Evolutionary conservation across 2,113 vertebrate genomes (phyloP), one percentile per base, ranked within the genome.

Genomic region (Crotophaga sulcirostris): DNA sequence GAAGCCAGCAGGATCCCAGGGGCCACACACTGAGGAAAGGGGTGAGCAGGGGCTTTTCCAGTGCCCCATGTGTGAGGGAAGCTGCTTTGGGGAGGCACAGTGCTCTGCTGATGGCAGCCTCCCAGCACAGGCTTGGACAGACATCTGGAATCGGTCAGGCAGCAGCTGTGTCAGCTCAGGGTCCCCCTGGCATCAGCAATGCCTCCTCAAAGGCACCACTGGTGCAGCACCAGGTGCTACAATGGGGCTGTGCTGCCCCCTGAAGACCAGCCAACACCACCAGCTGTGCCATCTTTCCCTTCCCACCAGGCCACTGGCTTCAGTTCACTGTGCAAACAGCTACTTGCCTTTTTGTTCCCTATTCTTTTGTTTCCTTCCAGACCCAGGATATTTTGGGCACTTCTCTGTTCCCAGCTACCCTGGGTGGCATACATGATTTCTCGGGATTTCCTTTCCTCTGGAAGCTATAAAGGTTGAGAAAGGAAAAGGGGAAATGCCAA

Each of bases 261-360:
- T 60, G 52, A 72, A 55, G 16, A 52, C 8, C 25, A 44, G 18
- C 31, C 19, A 60, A 21, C 11, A 40, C 7, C 40, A 56, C 4
- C 10, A 64, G 5, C 31, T 72, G 24, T 70, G 49, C 44, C 56
- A 52, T 16, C n/a, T 85, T 75, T 13, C 38, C 14, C 9, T 5
- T 8, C 73, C 21, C 17, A 16, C 28, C 51, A 54, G 12, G 5
- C 36, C 18, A 44, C 40, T 31, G 36, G 26, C 19, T 95, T 33
- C 9, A 8, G 19, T 78, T 89, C 60, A 33, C 19, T 28, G n/a
- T 31, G 40, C 16, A 89, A 89, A 76, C 52, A 47, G 54, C 33
- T 64, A n/a, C 52, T 90, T 83, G 26, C 34, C 72, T 92, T 90
- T 84, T 91, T 68, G 56, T 87, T 87, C 66, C 47, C 34, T 87